A percentile compares a stretch with the other conserved stretches of the same genome.
Conservation (phyloP, 2,797 vertebrate genomes). For the Sebastes minor region DNA sequence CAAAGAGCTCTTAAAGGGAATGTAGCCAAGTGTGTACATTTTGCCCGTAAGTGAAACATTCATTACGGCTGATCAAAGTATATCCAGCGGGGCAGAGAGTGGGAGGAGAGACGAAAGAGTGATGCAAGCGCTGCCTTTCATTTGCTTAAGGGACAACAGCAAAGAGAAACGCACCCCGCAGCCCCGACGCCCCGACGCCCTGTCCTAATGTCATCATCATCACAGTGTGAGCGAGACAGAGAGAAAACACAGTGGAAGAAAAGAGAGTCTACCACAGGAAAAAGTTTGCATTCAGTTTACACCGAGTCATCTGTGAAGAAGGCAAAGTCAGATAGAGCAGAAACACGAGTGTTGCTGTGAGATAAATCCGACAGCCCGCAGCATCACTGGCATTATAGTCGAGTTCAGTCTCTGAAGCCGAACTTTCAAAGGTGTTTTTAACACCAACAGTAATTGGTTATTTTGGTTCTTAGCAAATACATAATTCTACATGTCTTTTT, state of each 20-base stretch:
- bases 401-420: not conserved
- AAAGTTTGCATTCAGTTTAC: constrained; percentile 1
- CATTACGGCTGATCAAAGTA: constrained; percentile 68
- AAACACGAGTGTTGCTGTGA: not conserved
- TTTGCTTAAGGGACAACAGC: constrained; percentile 44
- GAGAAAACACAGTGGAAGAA: not conserved
- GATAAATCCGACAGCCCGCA: not conserved
- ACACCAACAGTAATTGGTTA: not conserved
- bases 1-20: constrained; percentile 57
- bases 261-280: not conserved
- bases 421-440: not conserved
- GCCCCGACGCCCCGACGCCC: not conserved
- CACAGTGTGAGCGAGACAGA: not conserved
- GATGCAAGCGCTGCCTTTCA: constrained; percentile 52
- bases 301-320: not conserved
- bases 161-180: constrained; percentile 24
- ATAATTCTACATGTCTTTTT: not conserved
- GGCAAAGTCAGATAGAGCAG: not conserved
- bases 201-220: constrained; percentile 37
- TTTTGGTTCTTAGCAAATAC: not conserved
- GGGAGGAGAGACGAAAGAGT: constrained; percentile 42
- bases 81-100: constrained; percentile 34
- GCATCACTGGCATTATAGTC: not conserved
- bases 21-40: constrained; percentile 34
- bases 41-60: constrained; percentile 33